Evolutionary conservation across 1,140 invertebrate species (phyloP).

Genomic region (Alviniconcha marisindica): DNA sequence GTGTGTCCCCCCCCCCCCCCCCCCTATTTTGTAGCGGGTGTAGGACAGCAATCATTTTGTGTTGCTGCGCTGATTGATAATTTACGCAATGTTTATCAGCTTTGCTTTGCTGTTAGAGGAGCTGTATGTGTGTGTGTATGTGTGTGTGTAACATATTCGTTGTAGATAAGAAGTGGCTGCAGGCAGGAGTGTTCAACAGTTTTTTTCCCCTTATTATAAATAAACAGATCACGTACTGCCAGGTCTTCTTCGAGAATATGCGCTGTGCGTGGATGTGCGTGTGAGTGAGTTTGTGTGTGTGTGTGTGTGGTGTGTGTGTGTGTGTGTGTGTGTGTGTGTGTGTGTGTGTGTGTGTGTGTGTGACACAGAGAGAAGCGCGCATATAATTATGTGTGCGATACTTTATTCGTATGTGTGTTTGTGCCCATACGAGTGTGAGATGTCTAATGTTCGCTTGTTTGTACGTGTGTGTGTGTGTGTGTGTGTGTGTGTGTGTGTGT

Average conservation of each 20-base stretch:
- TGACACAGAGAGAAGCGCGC: not conserved
- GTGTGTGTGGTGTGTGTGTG: not conserved
- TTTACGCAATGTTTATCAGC: no score
- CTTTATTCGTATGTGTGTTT: not conserved
- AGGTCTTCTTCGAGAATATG: not conserved
- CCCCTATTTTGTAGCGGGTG: no score
- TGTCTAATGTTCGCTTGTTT: not conserved
- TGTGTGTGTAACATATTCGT: no score
- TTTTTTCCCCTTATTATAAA: not conserved
- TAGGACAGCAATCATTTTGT: no score
- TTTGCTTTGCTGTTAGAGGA: no score
- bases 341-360: not conserved
- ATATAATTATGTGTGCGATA: slow-evolving; percentile 7
- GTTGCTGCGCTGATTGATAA: no score
- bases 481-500: slow-evolving; percentile 16
- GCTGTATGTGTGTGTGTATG: no score
- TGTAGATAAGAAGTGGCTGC: no score
- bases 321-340: not conserved
- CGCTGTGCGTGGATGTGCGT: no score
- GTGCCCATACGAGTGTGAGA: not conserved
- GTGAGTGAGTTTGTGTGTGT: no score
- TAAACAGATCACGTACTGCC: not conserved
- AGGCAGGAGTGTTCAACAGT: not conserved
- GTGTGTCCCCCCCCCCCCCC: no score
- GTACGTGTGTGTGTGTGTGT: not conserved